Percentiles rank a stretch among this genome's conserved stretches.
Evolutionary conservation across 64 coral and sea anemone species (phyloP).

Genomic region (Montipora efflorescens): DNA sequence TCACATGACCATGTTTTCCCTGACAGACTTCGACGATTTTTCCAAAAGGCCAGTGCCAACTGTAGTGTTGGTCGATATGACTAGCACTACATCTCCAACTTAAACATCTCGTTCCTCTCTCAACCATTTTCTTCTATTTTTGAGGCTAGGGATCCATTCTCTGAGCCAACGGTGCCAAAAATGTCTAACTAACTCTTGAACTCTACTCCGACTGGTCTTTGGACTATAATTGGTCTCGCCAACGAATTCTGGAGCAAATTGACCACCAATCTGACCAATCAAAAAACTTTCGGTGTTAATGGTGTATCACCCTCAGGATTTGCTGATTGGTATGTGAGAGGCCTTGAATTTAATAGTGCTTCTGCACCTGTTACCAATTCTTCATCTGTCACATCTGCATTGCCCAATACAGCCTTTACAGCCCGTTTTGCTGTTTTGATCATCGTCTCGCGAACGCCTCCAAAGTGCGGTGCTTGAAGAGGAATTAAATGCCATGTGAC

Average conservation of each 20-base stretch:
- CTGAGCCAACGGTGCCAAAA: slow-evolving; percentile 63
- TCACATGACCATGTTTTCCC: not conserved
- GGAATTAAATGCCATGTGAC: slow-evolving; percentile 33
- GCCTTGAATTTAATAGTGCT: slow-evolving; percentile 59
- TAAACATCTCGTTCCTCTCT: not conserved
- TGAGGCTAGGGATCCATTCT: slow-evolving; percentile 65
- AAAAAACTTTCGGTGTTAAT: slow-evolving; percentile 64
- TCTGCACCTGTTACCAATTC: slow-evolving; percentile 69
- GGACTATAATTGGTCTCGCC: slow-evolving; percentile 23
- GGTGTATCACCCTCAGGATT: slow-evolving; percentile 43
- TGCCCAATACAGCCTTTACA: slow-evolving; percentile 25
- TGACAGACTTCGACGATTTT: not conserved
- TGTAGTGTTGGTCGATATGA: not conserved
- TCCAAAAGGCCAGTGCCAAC: not conserved
- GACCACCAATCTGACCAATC: slow-evolving; percentile 60
- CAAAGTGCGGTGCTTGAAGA: slow-evolving; percentile 12
- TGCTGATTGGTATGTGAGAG: slow-evolving; percentile 65
- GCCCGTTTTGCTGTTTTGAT: slow-evolving; percentile 11
- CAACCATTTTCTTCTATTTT: slow-evolving; percentile 55
- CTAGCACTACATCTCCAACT: not conserved
- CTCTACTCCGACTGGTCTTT: slow-evolving; percentile 46
- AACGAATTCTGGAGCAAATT: slow-evolving; percentile 65
- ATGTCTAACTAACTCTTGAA: slow-evolving; percentile 60
- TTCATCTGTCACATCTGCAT: slow-evolving; percentile 80
- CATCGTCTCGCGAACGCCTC: not conserved